These are phyloP conservation scores for Microctonus aethiopoides DNA, from an alignment of 2,888 invertebrate species.

Conservation along the genomic window DNA sequence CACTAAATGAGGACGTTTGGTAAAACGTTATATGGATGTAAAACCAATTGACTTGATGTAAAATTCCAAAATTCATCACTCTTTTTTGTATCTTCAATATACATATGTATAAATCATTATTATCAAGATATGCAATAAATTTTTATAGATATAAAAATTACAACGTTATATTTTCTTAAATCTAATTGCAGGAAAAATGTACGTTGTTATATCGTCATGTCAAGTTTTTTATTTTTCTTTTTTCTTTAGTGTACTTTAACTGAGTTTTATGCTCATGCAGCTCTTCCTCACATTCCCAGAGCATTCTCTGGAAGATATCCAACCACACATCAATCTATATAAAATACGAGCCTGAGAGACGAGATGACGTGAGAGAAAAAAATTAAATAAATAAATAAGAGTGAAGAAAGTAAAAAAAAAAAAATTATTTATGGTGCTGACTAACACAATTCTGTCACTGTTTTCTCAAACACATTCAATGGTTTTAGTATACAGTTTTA, in stretches of 20 bases:
- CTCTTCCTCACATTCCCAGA: slow-evolving; percentile 37
- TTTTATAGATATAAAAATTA: background rate
- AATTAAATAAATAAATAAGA: background rate
- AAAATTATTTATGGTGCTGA: background rate
- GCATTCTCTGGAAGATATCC: slow-evolving; percentile 43
- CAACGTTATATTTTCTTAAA: background rate
- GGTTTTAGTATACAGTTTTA: slow-evolving; percentile 1
- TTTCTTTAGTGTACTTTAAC: slow-evolving; percentile 7
- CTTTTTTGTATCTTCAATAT: background rate
- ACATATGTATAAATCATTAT: background rate
- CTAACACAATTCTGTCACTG: slow-evolving; percentile 9
- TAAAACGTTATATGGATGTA: background rate
- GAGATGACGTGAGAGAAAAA: background rate
- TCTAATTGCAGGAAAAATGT: slow-evolving; percentile 3
- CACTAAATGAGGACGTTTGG: background rate
- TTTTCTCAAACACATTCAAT: slow-evolving; percentile 11
- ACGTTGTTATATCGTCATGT: slow-evolving; percentile 19
- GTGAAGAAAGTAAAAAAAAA: background rate
- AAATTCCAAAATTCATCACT: background rate
- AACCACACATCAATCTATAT: slow-evolving; percentile 6
- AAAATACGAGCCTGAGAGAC: background rate
- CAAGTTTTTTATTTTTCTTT: no score
- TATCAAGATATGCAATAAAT: background rate
- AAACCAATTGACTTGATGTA: background rate
- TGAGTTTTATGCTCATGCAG: slow-evolving; percentile 27